Base-by-base conservation (phyloP, 2,797 vertebrate species). In the Philypnodon macrostomus region DNA sequence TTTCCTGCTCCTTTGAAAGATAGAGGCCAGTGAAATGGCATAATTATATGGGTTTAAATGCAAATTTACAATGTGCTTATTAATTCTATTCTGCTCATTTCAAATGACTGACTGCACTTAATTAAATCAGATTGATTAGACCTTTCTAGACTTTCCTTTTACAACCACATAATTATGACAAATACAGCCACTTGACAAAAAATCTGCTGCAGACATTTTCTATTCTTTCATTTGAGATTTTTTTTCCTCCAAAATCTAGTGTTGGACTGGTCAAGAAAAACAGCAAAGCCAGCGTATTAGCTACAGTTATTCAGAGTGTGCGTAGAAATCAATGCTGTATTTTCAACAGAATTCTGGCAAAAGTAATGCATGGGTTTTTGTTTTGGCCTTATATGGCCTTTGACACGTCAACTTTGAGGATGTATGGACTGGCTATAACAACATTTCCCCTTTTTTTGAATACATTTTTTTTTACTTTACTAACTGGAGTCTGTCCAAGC, bases 91-190 rank as follows among this genome's bases (percentile, higher is more conserved):
- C 87, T 89, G 87, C 87, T 81, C 89, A 89, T 90, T 91, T 90
- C 87, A 90, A 87, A 88, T 89, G 87, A 90, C 85, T 90, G 88
- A 89, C 88, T 92, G 89, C 87, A 90, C 87, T 91, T 91, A 92
- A 92, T 91, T 91, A 90, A 91, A 91, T 92, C 88, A 85, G 89
- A 90, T 89, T 91, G 90, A 91, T 91, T 92, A 91, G 89, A 90
- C 88, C 88, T 89, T 90, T 90, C 80, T 82, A 79, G 84, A 83
- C 85, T 87, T 87, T 89, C 86, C 84, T 81, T 77, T 81, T 83
- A 89, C 88, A 90, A 88, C 87, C 88, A 87, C 87, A 85, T 91
- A 90, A 91, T 91, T 90, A 91, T 90, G 87, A 90, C 88, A 90
- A 90, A 91, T 90, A 88, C 80, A 84, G 84, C 73, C 79, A 84